A percentile compares a stretch with the other conserved stretches of the same genome.
phyloP scores from a whole-genome alignment of 1,140 invertebrate genomes.

The Euura saliciscinereae region DNA sequence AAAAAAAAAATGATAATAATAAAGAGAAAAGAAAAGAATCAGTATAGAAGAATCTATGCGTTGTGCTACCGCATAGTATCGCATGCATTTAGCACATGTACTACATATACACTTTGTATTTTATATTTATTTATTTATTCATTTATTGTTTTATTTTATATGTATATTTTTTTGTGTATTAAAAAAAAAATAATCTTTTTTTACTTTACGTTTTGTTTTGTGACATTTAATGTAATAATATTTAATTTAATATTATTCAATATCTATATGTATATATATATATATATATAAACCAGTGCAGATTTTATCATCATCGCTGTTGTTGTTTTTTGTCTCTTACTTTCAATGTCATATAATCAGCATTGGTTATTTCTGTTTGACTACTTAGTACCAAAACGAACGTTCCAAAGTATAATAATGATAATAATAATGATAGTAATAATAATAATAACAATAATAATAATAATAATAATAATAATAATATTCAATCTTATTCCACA shows the following conservation, averaged over 20 bases:
- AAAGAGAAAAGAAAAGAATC: not conserved
- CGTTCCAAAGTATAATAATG: not conserved
- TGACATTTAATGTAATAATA: conserved; percentile 13
- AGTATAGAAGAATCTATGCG: not conserved
- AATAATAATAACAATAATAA: too few relatives aligned
- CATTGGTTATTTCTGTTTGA: conserved; percentile 7
- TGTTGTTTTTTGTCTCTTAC: too few relatives aligned
- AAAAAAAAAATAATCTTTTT: too few relatives aligned
- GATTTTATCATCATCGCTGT: not conserved
- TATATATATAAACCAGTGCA: conserved; percentile 10
- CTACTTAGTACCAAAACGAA: not conserved
- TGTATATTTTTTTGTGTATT: not conserved
- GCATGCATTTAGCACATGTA: conserved; percentile 35
- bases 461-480: too few relatives aligned
- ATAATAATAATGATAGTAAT: too few relatives aligned
- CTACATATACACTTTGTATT: too few relatives aligned
- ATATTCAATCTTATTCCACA: too few relatives aligned
- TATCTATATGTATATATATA: not conserved
- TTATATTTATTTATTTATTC: not conserved
- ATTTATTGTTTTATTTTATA: too few relatives aligned
- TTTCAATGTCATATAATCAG: conserved; percentile 4
- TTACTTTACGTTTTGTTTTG: not conserved
- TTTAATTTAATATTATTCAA: not conserved
- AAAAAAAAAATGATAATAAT: conserved; percentile 11
- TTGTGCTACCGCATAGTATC: conserved; percentile 35